These are phyloP conservation scores for Didymodactylos carnosus DNA, from an alignment of 2,888 invertebrate species.

Conservation along the genomic window DNA sequence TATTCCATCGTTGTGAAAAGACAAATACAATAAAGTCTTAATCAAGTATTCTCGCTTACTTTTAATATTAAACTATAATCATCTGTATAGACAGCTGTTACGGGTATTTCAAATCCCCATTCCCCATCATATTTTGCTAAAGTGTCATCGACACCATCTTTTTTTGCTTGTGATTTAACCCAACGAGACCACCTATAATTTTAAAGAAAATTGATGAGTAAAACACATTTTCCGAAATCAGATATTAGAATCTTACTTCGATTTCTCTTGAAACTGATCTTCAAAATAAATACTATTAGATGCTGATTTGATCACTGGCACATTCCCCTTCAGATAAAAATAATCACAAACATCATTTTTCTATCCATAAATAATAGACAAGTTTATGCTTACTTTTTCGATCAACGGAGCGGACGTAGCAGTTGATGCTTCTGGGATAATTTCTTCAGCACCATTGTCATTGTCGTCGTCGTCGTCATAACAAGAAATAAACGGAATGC, in stretches of 20 bases:
- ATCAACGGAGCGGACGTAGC: too few relatives aligned
- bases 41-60: constrained; percentile 19
- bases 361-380: too few relatives aligned
- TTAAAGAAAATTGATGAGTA: background rate
- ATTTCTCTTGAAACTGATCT: background rate
- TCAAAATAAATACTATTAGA: background rate
- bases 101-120: constrained; percentile 54
- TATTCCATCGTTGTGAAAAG: background rate
- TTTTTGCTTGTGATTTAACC: constrained; percentile 71
- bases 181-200: constrained; percentile 40
- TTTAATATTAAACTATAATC: constrained; percentile 72
- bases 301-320: background rate
- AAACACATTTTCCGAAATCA: too few relatives aligned
- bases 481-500: too few relatives aligned
- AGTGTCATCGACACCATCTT: constrained; percentile 60
- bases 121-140: constrained; percentile 77
- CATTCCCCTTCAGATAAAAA: background rate
- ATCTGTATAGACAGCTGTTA: constrained; percentile 53
- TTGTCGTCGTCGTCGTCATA: too few relatives aligned
- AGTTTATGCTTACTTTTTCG: too few relatives aligned
- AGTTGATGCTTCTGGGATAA: too few relatives aligned
- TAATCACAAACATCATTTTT: too few relatives aligned
- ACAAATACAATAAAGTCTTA: background rate
- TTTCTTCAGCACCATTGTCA: too few relatives aligned
- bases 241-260: too few relatives aligned